Evolutionary conservation across 2,113 vertebrate species (phyloP).

Genomic region (Gopherus flavomarginatus): DNA sequence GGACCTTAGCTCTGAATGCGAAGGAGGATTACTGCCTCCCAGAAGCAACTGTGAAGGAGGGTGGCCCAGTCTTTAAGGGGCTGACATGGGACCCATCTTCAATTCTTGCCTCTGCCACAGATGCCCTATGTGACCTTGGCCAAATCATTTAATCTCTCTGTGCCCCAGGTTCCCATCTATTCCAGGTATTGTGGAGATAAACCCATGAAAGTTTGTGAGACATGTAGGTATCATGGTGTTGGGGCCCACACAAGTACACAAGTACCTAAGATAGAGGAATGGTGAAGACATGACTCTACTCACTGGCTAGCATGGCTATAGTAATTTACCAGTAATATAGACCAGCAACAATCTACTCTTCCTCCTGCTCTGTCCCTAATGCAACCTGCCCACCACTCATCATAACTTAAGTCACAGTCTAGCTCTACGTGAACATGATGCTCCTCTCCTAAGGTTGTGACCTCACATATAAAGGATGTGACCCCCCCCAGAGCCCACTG

Average conservation of each 20-base stretch:
- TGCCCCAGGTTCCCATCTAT: neutral
- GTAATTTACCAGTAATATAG: neutral
- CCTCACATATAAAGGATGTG: neutral
- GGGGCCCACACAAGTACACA: neutral
- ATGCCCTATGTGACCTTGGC: neutral
- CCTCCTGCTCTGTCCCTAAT: neutral
- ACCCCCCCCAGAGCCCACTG: neutral
- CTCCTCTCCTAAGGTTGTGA: neutral
- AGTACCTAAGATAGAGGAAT: neutral
- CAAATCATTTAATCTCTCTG: neutral
- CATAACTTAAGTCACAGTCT: neutral
- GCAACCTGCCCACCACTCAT: neutral
- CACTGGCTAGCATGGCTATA: neutral
- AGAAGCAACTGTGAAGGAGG: too few relatives aligned
- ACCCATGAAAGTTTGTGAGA: neutral
- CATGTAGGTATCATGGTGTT: neutral
- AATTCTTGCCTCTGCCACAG: neutral
- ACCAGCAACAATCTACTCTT: fast-evolving
- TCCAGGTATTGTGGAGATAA: neutral
- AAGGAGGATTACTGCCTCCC: too few relatives aligned
- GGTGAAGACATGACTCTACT: neutral
- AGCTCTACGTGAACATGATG: neutral
- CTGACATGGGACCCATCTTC: neutral
- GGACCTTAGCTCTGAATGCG: neutral
- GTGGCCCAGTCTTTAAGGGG: neutral